A percentile compares a stretch with the other conserved stretches of the same genome.
Conservation (phyloP, 1,140 invertebrate species). For the Nilaparvata lugens region DNA sequence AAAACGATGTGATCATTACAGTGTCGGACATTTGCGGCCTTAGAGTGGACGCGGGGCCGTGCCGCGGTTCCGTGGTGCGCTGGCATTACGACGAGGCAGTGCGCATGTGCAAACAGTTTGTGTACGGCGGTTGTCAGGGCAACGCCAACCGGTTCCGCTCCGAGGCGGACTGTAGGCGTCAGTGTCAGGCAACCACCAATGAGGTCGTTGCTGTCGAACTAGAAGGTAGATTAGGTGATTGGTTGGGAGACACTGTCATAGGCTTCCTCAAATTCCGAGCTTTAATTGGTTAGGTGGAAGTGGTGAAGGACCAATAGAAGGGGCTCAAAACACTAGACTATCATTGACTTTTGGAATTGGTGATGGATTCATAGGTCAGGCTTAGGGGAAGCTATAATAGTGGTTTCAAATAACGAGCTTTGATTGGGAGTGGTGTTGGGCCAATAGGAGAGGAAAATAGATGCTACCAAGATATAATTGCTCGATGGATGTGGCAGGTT, state of each 20-base stretch:
- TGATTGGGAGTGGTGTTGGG: neutral
- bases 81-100: slow-evolving; percentile 50
- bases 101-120: slow-evolving; percentile 45
- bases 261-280: too few species aligned
- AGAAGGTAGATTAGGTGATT: too few species aligned
- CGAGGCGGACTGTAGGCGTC: slow-evolving; percentile 43
- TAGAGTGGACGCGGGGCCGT: slow-evolving; percentile 44
- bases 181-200: slow-evolving; percentile 22
- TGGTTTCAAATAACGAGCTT: neutral
- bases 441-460: neutral
- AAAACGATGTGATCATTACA: too few species aligned
- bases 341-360: neutral
- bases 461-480: too few species aligned
- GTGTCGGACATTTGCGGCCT: slow-evolving; percentile 45
- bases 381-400: too few species aligned
- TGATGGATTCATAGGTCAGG: neutral
- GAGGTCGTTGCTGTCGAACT: too few species aligned
- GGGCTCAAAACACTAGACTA: slow-evolving; percentile 11
- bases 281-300: too few species aligned
- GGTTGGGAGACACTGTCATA: neutral
- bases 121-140: slow-evolving; percentile 54
- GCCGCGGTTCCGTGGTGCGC: slow-evolving; percentile 40
- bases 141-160: slow-evolving; percentile 57
- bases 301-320: too few species aligned
- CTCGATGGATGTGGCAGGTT: too few species aligned